Conservation (phyloP, 2,797 vertebrate genomes). For the Alcedo atthis region DNA sequence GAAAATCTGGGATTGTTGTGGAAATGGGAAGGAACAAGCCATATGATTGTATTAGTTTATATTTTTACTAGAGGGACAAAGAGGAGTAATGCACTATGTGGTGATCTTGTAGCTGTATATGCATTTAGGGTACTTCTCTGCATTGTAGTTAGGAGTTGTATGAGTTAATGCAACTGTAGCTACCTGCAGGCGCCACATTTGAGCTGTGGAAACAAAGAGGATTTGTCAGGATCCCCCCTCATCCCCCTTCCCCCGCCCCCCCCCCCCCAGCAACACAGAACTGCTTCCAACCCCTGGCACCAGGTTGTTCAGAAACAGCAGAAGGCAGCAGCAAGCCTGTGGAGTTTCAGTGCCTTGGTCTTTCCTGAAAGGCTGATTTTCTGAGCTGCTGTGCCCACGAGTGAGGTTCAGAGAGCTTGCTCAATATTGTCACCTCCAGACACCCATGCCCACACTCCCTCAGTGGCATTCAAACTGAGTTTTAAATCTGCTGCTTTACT, state of each 20-base stretch:
- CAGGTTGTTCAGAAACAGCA: neutral
- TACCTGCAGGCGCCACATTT: neutral
- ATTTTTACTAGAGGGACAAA: neutral
- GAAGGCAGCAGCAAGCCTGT: neutral
- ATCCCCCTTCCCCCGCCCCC: neutral
- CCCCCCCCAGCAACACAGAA: neutral
- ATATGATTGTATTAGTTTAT: neutral
- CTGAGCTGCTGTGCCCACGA: neutral
- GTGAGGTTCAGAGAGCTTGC: neutral
- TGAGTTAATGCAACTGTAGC: neutral
- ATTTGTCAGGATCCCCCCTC: neutral
- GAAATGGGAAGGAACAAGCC: neutral
- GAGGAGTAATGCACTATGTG: neutral
- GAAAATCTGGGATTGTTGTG: neutral
- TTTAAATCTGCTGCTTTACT: neutral
- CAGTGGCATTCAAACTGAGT: neutral
- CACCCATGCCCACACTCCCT: accelerated
- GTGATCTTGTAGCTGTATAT: neutral
- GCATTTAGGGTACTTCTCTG: neutral
- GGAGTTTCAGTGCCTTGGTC: neutral
- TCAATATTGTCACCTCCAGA: neutral
- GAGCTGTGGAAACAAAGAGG: neutral
- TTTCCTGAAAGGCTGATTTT: neutral
- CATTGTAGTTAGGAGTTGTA: neutral
- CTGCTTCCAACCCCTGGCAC: neutral